Evolutionary conservation across 2,113 vertebrate species (phyloP), one percentile per base, ranked within the genome.

Genomic region (Girardinichthys multiradiatus): DNA sequence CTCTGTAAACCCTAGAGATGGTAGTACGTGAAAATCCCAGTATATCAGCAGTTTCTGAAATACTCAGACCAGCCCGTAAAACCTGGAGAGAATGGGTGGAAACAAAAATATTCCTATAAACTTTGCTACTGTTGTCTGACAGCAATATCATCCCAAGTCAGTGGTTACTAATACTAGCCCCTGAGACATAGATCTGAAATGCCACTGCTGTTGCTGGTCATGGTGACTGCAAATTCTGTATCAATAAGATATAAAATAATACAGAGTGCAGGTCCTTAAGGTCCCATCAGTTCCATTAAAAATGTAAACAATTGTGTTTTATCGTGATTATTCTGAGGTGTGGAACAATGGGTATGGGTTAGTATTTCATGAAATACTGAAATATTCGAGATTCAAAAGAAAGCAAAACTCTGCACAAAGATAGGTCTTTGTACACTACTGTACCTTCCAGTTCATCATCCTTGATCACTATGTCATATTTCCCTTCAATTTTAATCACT

Each of bases 371-470:
- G 57, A 76, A 61, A 62, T 19, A 4, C 31, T 1, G 10, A 26
- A 24, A 5, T 71, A 37, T n/a, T 51, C 45, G 8, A 27, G 65
- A 64, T 70, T 65, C 42, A 57, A 59, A 59, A 71, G 64, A 59
- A 63, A 74, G 42, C 1, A 60, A 29, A 66, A 28, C 31, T 30
- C 31, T 70, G 76, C 64, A 61, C 62, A 48, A 70, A 54, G 68
- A 64, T 51, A 14, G 61, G 66, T 42, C 4, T 27, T 15, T 26
- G 17, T 9, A 24, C 57, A 59, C 73, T 27, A 82, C 77, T 35
- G 45, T 94, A 98, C 97, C 97, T 97, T 98, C 97, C 78, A 97
- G 93, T 3, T 98, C 97, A 67, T 97, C 96, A 58, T 96, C 93
- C 70, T 81, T 94, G 90, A 97, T 90, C 26, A 95, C 90, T 62